A percentile compares a stretch with the other conserved stretches of the same genome.
These are phyloP conservation scores for Drosophila prolongata DNA, from an alignment of 2,888 invertebrate species.

Conservation along the genomic window DNA sequence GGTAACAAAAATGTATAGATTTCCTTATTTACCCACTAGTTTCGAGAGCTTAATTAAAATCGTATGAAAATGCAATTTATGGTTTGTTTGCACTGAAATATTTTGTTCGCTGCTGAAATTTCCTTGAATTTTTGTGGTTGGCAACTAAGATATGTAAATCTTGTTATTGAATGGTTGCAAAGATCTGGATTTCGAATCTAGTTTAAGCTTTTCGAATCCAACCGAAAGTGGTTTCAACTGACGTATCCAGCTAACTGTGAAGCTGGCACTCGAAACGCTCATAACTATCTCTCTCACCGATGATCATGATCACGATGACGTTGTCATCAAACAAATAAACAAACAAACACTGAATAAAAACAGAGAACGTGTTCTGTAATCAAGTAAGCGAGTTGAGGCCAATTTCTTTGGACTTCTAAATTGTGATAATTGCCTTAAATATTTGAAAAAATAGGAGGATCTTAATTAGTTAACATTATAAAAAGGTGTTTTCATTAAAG, in stretches of 20 bases:
- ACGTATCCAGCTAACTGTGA: conserved; percentile 63
- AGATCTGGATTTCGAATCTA: conserved; percentile 43
- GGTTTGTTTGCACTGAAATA: conserved; percentile 28
- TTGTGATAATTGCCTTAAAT: conserved; percentile 29
- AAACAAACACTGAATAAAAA: conserved; percentile 31
- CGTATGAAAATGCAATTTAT: conserved; percentile 14
- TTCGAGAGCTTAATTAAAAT: background rate
- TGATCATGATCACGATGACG: conserved; percentile 22
- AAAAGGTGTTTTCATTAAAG: too few relatives aligned
- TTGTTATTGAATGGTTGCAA: conserved; percentile 32
- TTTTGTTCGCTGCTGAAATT: conserved; percentile 21
- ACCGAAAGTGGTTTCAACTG: conserved; percentile 73
- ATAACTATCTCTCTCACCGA: conserved; percentile 32
- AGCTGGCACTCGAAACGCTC: conserved; percentile 31
- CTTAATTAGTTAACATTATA: background rate
- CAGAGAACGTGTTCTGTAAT: conserved; percentile 67
- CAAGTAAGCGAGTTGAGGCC: conserved; percentile 51
- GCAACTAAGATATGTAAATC: conserved; percentile 27
- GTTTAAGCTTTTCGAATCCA: conserved; percentile 59
- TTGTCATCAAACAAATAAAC: conserved; percentile 27
- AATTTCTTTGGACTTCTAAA: conserved; percentile 12
- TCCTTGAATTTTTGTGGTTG: conserved; percentile 60
- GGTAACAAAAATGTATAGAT: conserved; percentile 34
- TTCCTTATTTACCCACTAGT: conserved; percentile 2
- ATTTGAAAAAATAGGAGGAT: too few relatives aligned